Conservation (phyloP, 2,797 vertebrate species). For the Enteromius argenteus region DNA sequence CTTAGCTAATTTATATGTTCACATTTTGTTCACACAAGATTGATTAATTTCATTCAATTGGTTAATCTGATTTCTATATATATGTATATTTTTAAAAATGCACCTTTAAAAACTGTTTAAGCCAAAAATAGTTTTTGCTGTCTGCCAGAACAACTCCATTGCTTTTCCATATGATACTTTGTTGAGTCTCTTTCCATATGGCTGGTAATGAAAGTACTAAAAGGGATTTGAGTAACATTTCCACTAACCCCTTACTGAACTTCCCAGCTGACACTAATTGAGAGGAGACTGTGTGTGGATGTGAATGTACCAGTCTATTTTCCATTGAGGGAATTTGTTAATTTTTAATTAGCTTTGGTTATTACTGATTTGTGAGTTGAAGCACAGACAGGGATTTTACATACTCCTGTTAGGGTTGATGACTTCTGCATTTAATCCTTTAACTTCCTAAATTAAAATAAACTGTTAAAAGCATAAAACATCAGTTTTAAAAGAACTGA, state of each 20-base stretch:
- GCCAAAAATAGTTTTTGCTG: neutral
- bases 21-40: too few relatives aligned
- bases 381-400: slow-evolving; percentile 9
- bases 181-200: slow-evolving; percentile 5
- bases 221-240: slow-evolving; percentile 1
- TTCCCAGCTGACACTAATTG: slow-evolving; percentile 13
- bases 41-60: neutral
- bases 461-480: slow-evolving; percentile 20
- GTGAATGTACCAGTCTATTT: slow-evolving; percentile 16
- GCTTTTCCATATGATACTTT: neutral
- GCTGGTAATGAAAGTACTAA: neutral
- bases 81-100: neutral
- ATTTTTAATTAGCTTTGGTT: slow-evolving; percentile 3
- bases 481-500: slow-evolving; percentile 39
- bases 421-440: slow-evolving; percentile 38
- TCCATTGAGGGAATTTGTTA: neutral
- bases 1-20: neutral
- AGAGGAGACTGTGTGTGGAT: neutral
- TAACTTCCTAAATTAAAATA: slow-evolving; percentile 41
- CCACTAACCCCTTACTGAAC: neutral
- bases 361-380: neutral
- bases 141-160: neutral
- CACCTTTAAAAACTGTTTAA: neutral
- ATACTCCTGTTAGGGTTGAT: slow-evolving; percentile 24
- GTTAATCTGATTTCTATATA: neutral